Evolutionary conservation across 2,113 vertebrate species (phyloP), one percentile per base, ranked within the genome.

Genomic region (Labeo rohita): DNA sequence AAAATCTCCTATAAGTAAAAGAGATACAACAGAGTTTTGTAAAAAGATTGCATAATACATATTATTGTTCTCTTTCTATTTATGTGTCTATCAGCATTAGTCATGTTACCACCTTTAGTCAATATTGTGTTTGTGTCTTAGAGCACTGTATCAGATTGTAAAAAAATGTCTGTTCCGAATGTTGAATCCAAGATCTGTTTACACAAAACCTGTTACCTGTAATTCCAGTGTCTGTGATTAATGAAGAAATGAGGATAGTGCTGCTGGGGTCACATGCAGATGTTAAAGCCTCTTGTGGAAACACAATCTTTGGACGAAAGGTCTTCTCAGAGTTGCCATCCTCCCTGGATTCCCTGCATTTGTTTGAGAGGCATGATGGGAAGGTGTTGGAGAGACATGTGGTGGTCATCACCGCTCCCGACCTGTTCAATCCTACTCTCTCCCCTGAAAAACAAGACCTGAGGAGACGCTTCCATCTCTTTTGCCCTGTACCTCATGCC

Each of bases 401-500:
- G n/a, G 47, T 72, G 39, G 16, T 84, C 13, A 73, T 74, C 50
- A 73, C 54, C 28, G 56, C 82, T 8, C 59, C 82, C 39, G 50
- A 59, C 47, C 52, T 84, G 52, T 16, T 84, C 39, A 36, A 11
- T 54, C 11, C 23, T 21, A 1, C 8, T 13, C 47, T 74, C 66
- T 84, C 49, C 18, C 15, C 18, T 56, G 68, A 74, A 12, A 34
- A 74, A 43, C 49, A 45, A 7, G 34, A 50, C 10, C 0, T 84
- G 12, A 43, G 12, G 18, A 74, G 16, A 15, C 54, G n/a, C 68
- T 50, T 84, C 15, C 11, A 21, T 15, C 45, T 39, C 16, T 54
- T 12, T 73, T 66, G 3, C 39, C 47, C 82, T 8, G 82, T 47
- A 73, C 66, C 82, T 36, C 82, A 84, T 56, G 82, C 47, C 28